Evolutionary conservation across 2,113 vertebrate species (phyloP).

Genomic region (Callaeas wilsoni): DNA sequence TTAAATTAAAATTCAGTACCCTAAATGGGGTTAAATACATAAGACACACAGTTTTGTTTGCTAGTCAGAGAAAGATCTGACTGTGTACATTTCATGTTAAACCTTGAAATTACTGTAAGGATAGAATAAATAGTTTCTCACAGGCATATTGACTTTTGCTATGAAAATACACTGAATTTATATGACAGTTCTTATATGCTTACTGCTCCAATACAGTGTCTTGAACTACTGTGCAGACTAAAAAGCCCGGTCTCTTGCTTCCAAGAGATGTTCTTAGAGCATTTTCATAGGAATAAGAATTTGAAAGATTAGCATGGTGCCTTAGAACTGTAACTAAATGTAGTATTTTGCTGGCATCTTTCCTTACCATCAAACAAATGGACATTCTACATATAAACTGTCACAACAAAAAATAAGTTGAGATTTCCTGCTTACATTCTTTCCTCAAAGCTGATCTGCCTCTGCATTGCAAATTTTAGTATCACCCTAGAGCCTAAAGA

Average conservation of each 20-base stretch:
- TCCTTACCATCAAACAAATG: slow-evolving; percentile 16
- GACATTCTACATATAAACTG: background rate
- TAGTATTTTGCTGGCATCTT: slow-evolving; percentile 5
- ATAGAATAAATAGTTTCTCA: background rate
- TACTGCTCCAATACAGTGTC: slow-evolving; percentile 15
- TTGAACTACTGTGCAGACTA: background rate
- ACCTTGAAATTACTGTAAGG: background rate
- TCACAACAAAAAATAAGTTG: background rate
- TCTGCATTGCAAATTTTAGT: background rate
- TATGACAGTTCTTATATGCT: background rate
- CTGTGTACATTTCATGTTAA: background rate
- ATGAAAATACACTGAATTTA: slow-evolving; percentile 6
- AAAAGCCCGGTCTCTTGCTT: slow-evolving; percentile 27
- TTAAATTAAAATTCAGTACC: background rate
- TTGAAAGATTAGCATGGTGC: background rate
- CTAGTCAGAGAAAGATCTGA: background rate
- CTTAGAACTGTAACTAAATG: background rate
- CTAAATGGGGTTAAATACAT: background rate
- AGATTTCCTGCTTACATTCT: background rate
- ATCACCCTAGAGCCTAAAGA: background rate
- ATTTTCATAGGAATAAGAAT: slow-evolving; percentile 9
- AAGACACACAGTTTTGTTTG: background rate
- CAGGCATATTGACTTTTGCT: background rate
- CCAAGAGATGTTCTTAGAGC: background rate
- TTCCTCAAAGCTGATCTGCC: background rate